These are phyloP conservation scores for Stichopus chloronotus DNA, from an alignment of 35 echinoderm and acorn worm genomes.

Conservation along the genomic window DNA sequence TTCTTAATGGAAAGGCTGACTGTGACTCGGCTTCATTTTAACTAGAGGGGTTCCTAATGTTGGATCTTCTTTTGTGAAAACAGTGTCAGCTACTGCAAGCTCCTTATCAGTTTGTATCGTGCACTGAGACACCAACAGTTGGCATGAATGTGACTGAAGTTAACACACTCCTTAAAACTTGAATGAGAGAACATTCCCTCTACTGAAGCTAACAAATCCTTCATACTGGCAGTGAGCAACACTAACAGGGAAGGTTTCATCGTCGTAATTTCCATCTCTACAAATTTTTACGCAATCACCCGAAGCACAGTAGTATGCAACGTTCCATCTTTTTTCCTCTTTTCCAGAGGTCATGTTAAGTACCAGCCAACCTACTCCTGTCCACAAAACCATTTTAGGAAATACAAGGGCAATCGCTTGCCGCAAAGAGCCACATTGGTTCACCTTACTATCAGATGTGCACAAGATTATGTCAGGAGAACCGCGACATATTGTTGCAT, in stretches of 20 bases:
- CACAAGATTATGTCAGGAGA: not conserved
- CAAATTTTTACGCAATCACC: not conserved
- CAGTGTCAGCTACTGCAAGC: no score
- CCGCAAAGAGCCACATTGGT: not conserved
- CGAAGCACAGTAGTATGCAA: not conserved
- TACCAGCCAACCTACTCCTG: not conserved
- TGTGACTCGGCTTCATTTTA: no score
- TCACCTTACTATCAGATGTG: not conserved
- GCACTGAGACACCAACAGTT: no score
- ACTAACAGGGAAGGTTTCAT: not conserved
- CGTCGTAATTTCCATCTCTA: not conserved
- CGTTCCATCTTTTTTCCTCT: not conserved
- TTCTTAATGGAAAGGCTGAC: no score
- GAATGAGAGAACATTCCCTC: not conserved
- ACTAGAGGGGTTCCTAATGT: no score
- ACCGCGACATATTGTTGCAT: not conserved
- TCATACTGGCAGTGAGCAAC: not conserved
- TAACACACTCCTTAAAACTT: no score
- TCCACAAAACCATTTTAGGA: not conserved
- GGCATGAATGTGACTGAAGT: no score
- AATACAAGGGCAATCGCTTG: not conserved
- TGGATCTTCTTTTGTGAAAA: no score
- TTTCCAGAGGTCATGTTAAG: not conserved
- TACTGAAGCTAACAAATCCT: slow-evolving; percentile 3
- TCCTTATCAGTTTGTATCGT: no score